Base-by-base conservation (phyloP, 1,140 invertebrate genomes). In the Neoseiulus cucumeris region DNA sequence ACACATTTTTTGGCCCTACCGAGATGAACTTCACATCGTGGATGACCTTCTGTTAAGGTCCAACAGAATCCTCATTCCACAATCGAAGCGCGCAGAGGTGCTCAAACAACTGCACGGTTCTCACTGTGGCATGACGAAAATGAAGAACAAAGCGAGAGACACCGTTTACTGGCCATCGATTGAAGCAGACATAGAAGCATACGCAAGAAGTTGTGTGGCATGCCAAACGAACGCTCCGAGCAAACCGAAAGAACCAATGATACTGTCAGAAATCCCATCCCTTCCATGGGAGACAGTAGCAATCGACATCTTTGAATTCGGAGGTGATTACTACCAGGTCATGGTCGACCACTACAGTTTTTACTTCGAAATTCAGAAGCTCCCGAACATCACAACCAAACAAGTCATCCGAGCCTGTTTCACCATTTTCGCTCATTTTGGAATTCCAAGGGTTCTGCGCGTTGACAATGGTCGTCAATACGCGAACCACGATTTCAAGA, bases 401-500 rank as follows among this genome's bases (percentile, higher is more conserved):
- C 44, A 33, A 12, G 70, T 69, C 7, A 68, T 72, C 7, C 67
- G 72, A 64, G 68, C 70, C 20, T 42, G 75, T 25, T 69, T 71
- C 45, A 51, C 66, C 18, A 72, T 74, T 6, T 78, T 78, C 71
- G 68, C 72, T 7, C 66, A 68, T 39, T 39, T 39, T 9, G 77
- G 76, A 9, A 68, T 78, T 51, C 76, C 76, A 6, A 64, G 73
- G 22, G 69, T 69, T 44, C 39, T 79, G 6, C 73, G 78, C 20
- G 72, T 73, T 0, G 79, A 80, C 68, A 74, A 75, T 68, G 74
- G 73, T 41, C 71, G 74, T 17, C 71, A 76, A 64, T 80, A 78
- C 68, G 72, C 70, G 9, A 75, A 72, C 12, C 42, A 69, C 47
- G 72, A 76, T 68, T 79, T 79, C 68, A 59, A 66, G 68, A 39